Evolutionary conservation across 2,888 invertebrate species (phyloP), one percentile per base, ranked within the genome.

Genomic region (Tortricodes alternella): DNA sequence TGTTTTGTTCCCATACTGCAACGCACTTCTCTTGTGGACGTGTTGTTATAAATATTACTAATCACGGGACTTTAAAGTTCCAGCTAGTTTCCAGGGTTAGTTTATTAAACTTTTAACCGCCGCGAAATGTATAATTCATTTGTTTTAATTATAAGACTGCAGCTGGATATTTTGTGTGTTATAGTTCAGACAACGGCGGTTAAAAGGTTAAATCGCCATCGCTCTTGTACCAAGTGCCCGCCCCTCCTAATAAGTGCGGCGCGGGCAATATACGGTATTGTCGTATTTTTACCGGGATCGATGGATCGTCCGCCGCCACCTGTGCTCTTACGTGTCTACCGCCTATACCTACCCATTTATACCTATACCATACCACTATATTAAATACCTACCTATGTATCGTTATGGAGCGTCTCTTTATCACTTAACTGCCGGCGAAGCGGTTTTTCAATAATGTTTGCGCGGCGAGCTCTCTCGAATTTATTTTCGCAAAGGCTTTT

Each of bases 251-350:
- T n/a, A n/a, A n/a, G 67, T 64, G 64, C 63, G 62, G 61, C 61
- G 67, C 71, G 69, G 72, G 73, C 73, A 71, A 73, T 75, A 74
- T 74, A 67, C 66, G 71, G 76, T 70, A 78, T 79, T 77, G 78
- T 79, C 74, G 80, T 78, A 80, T 81, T 82, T 83, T 78, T 79
- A 73, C 74, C 68, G 74, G 78, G 80, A 84, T 84, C 84, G 85
- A 85, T 85, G 80, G 70, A 68, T 65, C 65, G 68, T 61, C 65
- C 66, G 68, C 59, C 70, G 58, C 68, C 83, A 82, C 80, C 80
- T 83, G 83, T 67, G 76, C 74, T 74, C 71, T 70, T 69, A 64
- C 71, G 62, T 64, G 63, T 62, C 60, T 60, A 16, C n/a, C n/a
- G n/a, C n/a, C n/a, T n/a, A n/a, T n/a, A 53, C 27, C 38, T 27